phyloP scores from a whole-genome alignment of 1,140 invertebrate genomes.

The Ceratina japonica region DNA sequence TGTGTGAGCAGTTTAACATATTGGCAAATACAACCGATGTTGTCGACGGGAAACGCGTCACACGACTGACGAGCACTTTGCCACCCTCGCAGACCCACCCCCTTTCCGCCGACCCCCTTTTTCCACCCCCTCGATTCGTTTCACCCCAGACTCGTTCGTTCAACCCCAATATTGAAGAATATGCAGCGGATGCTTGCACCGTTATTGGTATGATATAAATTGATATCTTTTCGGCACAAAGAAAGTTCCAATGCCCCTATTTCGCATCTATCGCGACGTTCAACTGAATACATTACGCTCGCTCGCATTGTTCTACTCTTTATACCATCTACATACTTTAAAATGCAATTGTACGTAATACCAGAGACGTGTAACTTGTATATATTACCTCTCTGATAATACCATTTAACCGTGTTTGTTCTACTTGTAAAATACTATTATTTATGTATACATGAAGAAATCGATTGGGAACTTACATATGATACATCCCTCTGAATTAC shows the following conservation, averaged over 20 bases:
- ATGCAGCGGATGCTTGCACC: constrained; percentile 30
- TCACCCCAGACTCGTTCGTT: constrained; percentile 45
- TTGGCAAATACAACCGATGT: constrained; percentile 32
- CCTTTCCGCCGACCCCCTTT: constrained; percentile 49
- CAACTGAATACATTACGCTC: too few relatives aligned
- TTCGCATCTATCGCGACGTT: background rate
- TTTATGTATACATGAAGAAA: background rate
- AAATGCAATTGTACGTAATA: constrained; percentile 1
- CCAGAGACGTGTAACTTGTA: too few relatives aligned
- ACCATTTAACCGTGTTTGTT: background rate
- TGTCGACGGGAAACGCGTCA: constrained; percentile 64
- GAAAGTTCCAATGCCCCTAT: background rate
- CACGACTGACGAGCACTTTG: constrained; percentile 68
- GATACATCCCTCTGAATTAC: background rate
- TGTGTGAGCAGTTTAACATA: constrained; percentile 8
- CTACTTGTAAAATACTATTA: background rate
- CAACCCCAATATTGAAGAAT: constrained; percentile 54
- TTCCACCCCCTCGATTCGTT: constrained; percentile 57
- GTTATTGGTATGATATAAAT: constrained; percentile 35
- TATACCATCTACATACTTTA: background rate
- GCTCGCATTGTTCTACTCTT: background rate
- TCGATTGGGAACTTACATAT: too few relatives aligned
- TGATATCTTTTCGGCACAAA: constrained; percentile 2
- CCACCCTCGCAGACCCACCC: constrained; percentile 64
- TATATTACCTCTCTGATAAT: background rate